Evolutionary conservation across 2,113 vertebrate genomes (phyloP), one percentile per base, ranked within the genome.

Genomic region (Indicator indicator): DNA sequence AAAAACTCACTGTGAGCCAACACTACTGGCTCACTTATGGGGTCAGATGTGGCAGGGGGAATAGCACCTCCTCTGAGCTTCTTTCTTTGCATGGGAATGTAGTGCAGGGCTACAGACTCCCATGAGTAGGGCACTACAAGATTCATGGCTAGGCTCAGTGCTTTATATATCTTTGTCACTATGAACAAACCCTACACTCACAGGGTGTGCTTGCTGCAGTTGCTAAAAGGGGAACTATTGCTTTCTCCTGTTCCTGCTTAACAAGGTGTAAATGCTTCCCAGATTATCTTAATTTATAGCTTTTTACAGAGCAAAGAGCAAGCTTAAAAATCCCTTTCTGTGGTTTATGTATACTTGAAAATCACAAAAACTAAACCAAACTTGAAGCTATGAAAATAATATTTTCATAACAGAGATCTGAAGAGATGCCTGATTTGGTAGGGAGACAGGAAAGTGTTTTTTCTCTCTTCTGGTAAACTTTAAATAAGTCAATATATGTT

Each of bases 141-240:
- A 38, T 67, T 86, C 42, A 23, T 27, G 7, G 21, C 76, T 58
- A 56, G 12, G 4, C 32, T 92, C 48, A 84, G 12, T 30, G 19
- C 28, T 94, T 83, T 2, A 1, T 27, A 1, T 12, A 27, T 44
- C 19, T 90, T 72, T 87, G 23, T 44, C 9, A 4, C 40, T 60
- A 27, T 40, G 23, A 90, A 24, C 59, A 75, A 81, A 27, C 17
- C 20, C 40, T 30, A 1, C 6, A 3, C 20, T 75, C 16, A 11
- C 9, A 75, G 70, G 16, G 0, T 69, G 27, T 54, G 20, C 48
- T 83, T 2, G 0, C 5, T 6, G 9, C 1, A 4, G 11, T 23
- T 86, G 6, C 2, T 6, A 62, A 56, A 83, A 44, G 44, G 32
- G 4, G 9, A n/a, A 17, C 17, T 17, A 8, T 20, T 74, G 28